Evolutionary conservation across 1,140 invertebrate genomes (phyloP).

Genomic region (Hirudo medicinalis): DNA sequence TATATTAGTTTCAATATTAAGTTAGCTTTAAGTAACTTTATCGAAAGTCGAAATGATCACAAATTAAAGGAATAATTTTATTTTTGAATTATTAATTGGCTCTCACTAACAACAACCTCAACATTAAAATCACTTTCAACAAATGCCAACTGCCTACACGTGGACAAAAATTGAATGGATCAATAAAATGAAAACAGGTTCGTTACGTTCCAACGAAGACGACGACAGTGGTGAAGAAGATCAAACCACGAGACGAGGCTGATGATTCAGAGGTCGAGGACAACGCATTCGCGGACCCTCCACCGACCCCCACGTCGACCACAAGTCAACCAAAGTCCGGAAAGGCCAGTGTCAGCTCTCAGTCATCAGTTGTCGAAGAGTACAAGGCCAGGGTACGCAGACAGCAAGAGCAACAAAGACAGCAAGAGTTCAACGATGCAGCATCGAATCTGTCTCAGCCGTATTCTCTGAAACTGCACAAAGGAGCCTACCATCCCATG

Average conservation of each 20-base stretch:
- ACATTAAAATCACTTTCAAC: too few species aligned
- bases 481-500: conserved; percentile 18
- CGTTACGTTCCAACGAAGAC: conserved; percentile 13
- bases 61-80: too few species aligned
- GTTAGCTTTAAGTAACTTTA: too few species aligned
- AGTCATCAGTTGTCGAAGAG: conserved; percentile 15
- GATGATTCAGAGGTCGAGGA: neutral
- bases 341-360: neutral
- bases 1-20: too few species aligned
- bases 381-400: conserved; percentile 9
- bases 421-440: neutral
- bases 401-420: conserved; percentile 14
- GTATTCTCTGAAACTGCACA: neutral
- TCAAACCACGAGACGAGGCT: conserved; percentile 11
- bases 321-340: neutral
- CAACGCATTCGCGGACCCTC: neutral
- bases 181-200: neutral
- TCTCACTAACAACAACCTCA: too few species aligned
- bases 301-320: neutral
- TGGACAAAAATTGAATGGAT: too few species aligned
- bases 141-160: too few species aligned
- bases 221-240: conserved; percentile 10
- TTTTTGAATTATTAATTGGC: too few species aligned
- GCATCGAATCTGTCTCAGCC: neutral
- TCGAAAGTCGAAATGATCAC: too few species aligned